Evolutionary conservation across 37 sponge, comb jelly and placozoan species (phyloP).

Genomic region (Beroe ovata): DNA sequence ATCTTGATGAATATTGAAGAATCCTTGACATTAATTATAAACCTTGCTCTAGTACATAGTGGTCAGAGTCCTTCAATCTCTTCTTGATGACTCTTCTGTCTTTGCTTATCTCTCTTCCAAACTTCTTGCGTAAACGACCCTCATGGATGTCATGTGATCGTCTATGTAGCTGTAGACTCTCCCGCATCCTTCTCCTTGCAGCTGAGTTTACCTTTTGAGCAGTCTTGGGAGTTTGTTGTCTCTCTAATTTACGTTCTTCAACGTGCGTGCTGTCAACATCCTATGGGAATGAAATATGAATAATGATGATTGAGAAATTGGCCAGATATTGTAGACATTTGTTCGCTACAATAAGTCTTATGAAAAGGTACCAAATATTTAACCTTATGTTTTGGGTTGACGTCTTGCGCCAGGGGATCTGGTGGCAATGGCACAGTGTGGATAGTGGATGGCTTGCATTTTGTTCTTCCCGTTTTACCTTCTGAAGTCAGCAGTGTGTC

Average conservation of each 20-base stretch:
- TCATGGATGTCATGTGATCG: constrained; percentile 13
- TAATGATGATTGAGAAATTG: too few species aligned
- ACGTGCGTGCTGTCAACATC: not conserved
- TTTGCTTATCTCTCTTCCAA: not conserved
- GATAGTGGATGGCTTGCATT: not conserved
- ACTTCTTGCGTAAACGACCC: not conserved
- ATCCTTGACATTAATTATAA: too few species aligned
- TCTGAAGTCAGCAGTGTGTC: too few species aligned
- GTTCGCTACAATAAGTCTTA: too few species aligned
- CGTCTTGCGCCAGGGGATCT: not conserved
- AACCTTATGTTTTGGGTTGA: not conserved
- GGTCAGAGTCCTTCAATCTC: constrained; percentile 40
- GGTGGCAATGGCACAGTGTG: constrained; percentile 42
- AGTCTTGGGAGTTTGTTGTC: not conserved
- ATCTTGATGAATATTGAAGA: too few species aligned
- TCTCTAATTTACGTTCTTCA: not conserved
- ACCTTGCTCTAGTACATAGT: constrained; percentile 46
- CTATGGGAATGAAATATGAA: too few species aligned
- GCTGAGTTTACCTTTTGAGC: not conserved
- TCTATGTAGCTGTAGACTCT: constrained; percentile 39
- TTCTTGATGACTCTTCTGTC: constrained; percentile 20
- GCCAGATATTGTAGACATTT: too few species aligned
- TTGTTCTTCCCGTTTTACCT: too few species aligned
- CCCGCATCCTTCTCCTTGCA: not conserved
- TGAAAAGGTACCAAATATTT: too few species aligned